Base-by-base conservation (phyloP, 2,113 vertebrate species). In the Sapayoa aenigma region DNA sequence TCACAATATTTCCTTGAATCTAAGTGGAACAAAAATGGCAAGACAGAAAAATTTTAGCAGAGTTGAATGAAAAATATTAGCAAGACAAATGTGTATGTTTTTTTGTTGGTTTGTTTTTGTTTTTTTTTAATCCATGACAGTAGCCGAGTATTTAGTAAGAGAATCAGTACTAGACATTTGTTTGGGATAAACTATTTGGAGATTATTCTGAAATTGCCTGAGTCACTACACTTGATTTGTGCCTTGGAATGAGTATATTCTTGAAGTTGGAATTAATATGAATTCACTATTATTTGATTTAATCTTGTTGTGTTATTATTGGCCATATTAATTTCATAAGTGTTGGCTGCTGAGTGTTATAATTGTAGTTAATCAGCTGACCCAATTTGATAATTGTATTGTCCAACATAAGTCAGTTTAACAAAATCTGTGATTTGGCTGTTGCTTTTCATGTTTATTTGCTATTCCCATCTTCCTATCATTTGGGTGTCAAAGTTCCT, bases 61-160 rank as follows among this genome's bases (percentile, higher is more conserved):
- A 74, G 2, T 6, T 24, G 7, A 74, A 69, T n/a, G 9, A 39
- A 86, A 77, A 83, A 37, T 37, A 50, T 23, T 46, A 79, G 13
- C 9, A 66, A 47, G 27, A 33, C 2, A 31, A 15, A n/a, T 25
- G 11, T 42, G 41, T 42, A 14, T 11, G 41, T 42, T 42, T 42
- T 42, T 42, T 11, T 42, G 11, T 11, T 42, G 41, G 41, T 11
- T 42, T 42, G 41, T 44, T 5, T 30, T 31, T 14, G n/a, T 30
- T 31, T 18, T 42, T 7, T n/a, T n/a, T n/a, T n/a, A n/a, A n/a
- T n/a, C n/a, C 2, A 5, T 11, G 5, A 19, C 25, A 21, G 1
- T 25, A 23, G 9, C 30, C 16, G 59, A 21, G 5, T 68, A 68
- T 68, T 73, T 63, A 39, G 7, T 49, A 55, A 2, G 9, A 20